Conservation (phyloP, 2,888 invertebrate species). For the Ectemnius lituratus region DNA sequence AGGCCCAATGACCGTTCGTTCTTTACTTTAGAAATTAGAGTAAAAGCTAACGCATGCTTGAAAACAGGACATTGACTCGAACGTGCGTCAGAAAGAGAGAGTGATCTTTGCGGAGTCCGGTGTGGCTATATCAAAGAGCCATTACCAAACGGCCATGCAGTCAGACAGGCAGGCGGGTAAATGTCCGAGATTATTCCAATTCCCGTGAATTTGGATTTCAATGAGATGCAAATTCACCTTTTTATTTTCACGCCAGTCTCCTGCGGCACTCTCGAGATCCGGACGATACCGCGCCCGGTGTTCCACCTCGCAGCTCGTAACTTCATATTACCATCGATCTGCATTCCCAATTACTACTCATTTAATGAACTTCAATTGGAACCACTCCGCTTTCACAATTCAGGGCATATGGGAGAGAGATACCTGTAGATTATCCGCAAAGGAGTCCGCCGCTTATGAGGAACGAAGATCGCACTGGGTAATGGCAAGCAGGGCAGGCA, state of each 20-base stretch:
- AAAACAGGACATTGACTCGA: no score
- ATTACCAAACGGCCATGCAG: constrained; percentile 34
- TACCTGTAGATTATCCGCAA: background rate
- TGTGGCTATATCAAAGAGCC: constrained; percentile 22
- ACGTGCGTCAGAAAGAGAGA: background rate
- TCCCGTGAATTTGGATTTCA: constrained; percentile 28
- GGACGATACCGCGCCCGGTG: background rate
- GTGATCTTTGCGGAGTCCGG: no score
- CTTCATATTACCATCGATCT: background rate
- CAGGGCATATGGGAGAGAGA: background rate
- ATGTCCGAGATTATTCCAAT: constrained; percentile 41
- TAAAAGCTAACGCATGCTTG: no score
- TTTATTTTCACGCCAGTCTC: constrained; percentile 34
- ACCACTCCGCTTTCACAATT: constrained; percentile 13
- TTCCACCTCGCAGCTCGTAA: constrained; percentile 6
- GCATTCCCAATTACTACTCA: background rate
- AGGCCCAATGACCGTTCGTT: no score
- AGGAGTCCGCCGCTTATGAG: no score
- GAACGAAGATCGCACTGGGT: no score
- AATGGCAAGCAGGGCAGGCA: no score
- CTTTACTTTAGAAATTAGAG: no score
- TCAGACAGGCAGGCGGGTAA: constrained; percentile 1
- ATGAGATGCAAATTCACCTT: constrained; percentile 44
- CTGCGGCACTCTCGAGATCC: constrained; percentile 17
- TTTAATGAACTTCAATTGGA: constrained; percentile 32